These are phyloP conservation scores for Dicerorhinus sumatrensis DNA, from an alignment of 2,113 vertebrate genomes.

Conservation along the genomic window DNA sequence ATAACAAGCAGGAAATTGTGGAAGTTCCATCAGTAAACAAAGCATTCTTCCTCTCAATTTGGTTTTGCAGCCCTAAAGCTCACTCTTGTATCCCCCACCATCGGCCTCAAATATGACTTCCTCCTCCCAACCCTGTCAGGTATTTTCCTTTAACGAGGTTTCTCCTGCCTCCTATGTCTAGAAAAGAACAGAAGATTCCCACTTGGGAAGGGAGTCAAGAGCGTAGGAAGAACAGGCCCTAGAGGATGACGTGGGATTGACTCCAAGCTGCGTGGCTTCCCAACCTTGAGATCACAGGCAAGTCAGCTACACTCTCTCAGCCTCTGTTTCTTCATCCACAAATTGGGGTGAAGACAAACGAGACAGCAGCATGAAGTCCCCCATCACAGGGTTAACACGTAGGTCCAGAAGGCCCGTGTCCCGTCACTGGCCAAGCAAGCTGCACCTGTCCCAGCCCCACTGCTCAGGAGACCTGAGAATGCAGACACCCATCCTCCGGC, in stretches of 20 bases:
- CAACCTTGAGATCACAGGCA: background rate
- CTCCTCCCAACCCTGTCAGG: background rate
- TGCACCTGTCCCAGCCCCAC: background rate
- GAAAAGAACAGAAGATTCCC: background rate
- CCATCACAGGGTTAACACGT: rapidly evolving
- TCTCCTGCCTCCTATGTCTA: background rate
- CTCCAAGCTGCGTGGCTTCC: rapidly evolving
- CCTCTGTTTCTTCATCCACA: background rate
- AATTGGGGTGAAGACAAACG: background rate
- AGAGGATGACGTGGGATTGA: rapidly evolving
- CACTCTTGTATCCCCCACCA: background rate
- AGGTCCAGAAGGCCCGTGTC: background rate
- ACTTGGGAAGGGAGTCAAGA: background rate
- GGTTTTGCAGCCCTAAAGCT: background rate
- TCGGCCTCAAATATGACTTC: background rate
- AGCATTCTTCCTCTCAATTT: background rate
- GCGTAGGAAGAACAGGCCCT: background rate
- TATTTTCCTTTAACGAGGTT: background rate
- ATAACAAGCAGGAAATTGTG: background rate
- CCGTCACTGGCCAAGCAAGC: background rate
- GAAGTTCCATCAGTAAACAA: background rate
- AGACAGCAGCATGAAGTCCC: background rate
- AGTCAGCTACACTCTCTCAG: background rate
- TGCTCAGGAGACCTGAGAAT: background rate
- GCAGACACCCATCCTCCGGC: background rate